Conservation (phyloP, 53 echinoderm and acorn worm genomes). For the Mesocentrotus franciscanus region DNA sequence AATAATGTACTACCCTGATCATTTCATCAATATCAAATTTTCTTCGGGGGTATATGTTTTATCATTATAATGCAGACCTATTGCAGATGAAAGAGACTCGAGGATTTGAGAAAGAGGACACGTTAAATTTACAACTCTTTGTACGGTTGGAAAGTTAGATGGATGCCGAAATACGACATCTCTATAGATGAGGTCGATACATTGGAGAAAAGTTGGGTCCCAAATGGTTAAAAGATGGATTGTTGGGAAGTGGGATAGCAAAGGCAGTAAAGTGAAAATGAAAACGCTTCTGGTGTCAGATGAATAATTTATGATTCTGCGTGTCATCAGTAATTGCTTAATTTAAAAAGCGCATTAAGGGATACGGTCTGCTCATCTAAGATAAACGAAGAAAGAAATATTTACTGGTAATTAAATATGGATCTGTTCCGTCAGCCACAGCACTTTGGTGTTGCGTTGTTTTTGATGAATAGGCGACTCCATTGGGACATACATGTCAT, state of each 20-base stretch:
- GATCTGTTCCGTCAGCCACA: not conserved
- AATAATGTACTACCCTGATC: not conserved
- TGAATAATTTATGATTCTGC: not conserved
- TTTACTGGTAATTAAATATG: slow-evolving; percentile 12
- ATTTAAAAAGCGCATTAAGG: not conserved
- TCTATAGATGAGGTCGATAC: not conserved
- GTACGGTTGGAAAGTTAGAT: not conserved
- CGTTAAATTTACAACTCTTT: not conserved
- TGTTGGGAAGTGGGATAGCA: not conserved
- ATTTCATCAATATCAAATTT: not conserved
- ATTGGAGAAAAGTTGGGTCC: not conserved
- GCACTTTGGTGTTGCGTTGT: not conserved
- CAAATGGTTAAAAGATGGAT: not conserved
- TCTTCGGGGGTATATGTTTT: too few species aligned
- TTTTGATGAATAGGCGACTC: not conserved
- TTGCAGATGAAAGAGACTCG: not conserved
- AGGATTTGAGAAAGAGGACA: not conserved
- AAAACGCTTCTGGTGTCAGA: not conserved
- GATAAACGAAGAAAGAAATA: not conserved
- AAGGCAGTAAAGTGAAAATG: not conserved
- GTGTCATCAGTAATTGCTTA: slow-evolving; percentile 20
- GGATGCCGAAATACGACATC: not conserved
- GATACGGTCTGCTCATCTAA: not conserved
- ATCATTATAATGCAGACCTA: too few species aligned
- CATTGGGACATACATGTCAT: not conserved